Evolutionary conservation across 2,888 invertebrate species (phyloP).

Genomic region (Troglohyphantes excavatus): DNA sequence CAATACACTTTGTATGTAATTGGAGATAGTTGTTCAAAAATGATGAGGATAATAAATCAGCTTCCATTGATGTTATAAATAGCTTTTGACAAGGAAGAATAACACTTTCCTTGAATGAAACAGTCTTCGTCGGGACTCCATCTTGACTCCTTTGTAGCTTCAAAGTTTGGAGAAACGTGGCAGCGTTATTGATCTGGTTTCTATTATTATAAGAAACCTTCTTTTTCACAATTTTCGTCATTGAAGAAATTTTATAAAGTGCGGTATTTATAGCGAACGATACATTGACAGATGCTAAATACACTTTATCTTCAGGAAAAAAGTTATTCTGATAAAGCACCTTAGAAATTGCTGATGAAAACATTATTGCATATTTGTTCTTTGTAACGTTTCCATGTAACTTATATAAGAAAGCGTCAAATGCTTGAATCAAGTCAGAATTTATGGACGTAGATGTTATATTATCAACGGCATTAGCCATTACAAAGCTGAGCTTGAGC

Average conservation of each 20-base stretch:
- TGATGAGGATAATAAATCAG: constrained; percentile 5
- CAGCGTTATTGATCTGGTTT: background rate
- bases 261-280: constrained; percentile 34
- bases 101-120: background rate
- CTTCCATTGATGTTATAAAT: constrained; percentile 24
- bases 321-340: background rate
- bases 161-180: background rate
- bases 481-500: background rate
- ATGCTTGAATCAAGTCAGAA: constrained; percentile 32
- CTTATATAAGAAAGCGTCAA: constrained; percentile 33
- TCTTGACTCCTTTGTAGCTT: background rate
- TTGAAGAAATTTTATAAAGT: constrained; percentile 16
- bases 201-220: background rate
- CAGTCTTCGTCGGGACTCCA: background rate
- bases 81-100: background rate
- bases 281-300: constrained; percentile 20
- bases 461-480: constrained; percentile 40
- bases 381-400: background rate
- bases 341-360: constrained; percentile 32
- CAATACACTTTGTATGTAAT: constrained; percentile 1
- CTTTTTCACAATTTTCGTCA: constrained; percentile 8
- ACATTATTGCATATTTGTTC: constrained; percentile 6
- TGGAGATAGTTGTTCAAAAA: background rate
- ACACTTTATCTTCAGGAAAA: background rate
- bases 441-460: constrained; percentile 6